These are phyloP conservation scores for Arrhamphus sclerolepis DNA, from an alignment of 2,797 vertebrate genomes.

Conservation along the genomic window DNA sequence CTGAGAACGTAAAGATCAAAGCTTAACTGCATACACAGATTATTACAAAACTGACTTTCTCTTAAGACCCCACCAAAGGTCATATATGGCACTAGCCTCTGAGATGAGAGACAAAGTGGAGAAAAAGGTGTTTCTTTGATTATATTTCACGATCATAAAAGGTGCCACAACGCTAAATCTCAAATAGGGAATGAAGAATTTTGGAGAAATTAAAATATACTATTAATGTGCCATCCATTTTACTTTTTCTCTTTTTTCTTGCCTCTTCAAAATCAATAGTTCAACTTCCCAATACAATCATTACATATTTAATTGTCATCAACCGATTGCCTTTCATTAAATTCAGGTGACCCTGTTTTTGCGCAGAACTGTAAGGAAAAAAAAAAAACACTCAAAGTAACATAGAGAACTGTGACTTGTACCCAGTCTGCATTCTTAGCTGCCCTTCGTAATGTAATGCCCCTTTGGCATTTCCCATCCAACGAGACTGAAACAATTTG, in stretches of 20 bases:
- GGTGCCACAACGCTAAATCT: slow-evolving; percentile 50
- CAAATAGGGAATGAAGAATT: slow-evolving; percentile 50
- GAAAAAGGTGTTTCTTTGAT: slow-evolving; percentile 44
- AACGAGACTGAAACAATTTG: slow-evolving; percentile 75
- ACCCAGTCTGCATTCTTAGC: slow-evolving; percentile 76
- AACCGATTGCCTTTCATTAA: slow-evolving; percentile 69
- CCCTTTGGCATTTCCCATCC: slow-evolving; percentile 74
- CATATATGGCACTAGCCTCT: slow-evolving; percentile 69
- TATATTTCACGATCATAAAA: slow-evolving; percentile 50
- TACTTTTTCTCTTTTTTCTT: slow-evolving; percentile 23
- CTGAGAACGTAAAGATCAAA: slow-evolving; percentile 38
- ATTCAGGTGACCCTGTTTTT: slow-evolving; percentile 66
- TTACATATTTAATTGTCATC: slow-evolving; percentile 67
- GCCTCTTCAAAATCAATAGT: slow-evolving; percentile 39
- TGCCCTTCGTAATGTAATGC: slow-evolving; percentile 75
- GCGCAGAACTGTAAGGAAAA: slow-evolving; percentile 47
- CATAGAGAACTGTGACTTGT: slow-evolving; percentile 59
- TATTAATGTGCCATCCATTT: slow-evolving; percentile 44
- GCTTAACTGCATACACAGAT: slow-evolving; percentile 33
- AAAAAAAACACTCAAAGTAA: slow-evolving; percentile 44
- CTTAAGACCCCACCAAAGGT: slow-evolving; percentile 41
- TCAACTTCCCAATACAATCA: slow-evolving; percentile 60
- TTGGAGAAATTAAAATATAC: slow-evolving; percentile 37
- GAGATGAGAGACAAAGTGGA: slow-evolving; percentile 23
- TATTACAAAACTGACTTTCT: slow-evolving; percentile 34